Percentiles rank a stretch among this genome's conserved stretches.
phyloP scores from a whole-genome alignment of 1,140 invertebrate genomes.

The Matsumurasca onukii region DNA sequence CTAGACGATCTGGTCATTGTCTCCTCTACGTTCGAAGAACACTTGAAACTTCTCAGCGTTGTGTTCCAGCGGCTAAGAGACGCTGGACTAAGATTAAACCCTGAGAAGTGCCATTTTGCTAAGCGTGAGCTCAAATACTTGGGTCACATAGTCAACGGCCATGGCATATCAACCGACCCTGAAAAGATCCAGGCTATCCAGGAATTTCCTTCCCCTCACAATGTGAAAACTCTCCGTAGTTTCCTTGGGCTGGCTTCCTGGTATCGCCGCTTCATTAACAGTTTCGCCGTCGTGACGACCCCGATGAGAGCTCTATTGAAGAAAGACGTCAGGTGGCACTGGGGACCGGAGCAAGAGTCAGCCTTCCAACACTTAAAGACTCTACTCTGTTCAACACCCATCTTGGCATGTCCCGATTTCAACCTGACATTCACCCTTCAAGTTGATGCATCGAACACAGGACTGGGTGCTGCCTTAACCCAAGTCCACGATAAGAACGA shows the following conservation, averaged over 20 bases:
- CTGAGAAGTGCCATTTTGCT: background rate
- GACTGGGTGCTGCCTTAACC: too few species aligned
- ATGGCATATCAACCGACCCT: conserved; percentile 38
- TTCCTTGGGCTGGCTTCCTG: conserved; percentile 46
- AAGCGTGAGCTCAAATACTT: too few species aligned
- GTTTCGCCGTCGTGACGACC: conserved; percentile 44
- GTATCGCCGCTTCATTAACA: conserved; percentile 42
- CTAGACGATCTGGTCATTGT: background rate
- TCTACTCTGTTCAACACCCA: conserved; percentile 35
- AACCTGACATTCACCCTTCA: background rate
- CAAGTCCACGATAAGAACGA: too few species aligned
- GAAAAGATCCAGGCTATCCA: too few species aligned
- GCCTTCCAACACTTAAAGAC: conserved; percentile 41
- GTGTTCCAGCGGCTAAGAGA: too few species aligned
- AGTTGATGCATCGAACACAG: background rate
- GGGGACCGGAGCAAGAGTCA: conserved; percentile 24
- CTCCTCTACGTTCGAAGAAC: background rate
- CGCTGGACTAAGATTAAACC: background rate
- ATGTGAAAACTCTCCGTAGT: conserved; percentile 45
- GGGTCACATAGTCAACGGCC: conserved; percentile 29
- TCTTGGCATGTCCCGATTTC: conserved; percentile 41
- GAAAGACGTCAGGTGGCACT: conserved; percentile 39
- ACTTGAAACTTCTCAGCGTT: conserved; percentile 5
- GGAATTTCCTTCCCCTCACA: conserved; percentile 42
- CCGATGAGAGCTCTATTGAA: conserved; percentile 42